Percentiles rank a stretch among this genome's conserved stretches.
These are phyloP conservation scores for Ramazzottius varieornatus DNA, from an alignment of 2,888 invertebrate genomes.

Conservation along the genomic window DNA sequence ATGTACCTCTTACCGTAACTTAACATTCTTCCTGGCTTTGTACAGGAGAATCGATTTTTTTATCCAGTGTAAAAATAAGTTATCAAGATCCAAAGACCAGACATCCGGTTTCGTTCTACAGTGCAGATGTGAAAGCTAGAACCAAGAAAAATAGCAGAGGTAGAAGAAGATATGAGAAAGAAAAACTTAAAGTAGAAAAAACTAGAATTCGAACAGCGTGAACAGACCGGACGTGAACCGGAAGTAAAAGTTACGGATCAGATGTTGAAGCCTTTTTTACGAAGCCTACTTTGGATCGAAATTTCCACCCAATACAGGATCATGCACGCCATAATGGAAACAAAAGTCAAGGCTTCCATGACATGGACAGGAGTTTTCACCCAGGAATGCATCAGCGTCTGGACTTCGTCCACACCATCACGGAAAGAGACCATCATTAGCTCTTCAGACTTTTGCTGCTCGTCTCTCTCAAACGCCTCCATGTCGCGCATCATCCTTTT, in stretches of 20 bases:
- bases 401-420: conserved; percentile 1
- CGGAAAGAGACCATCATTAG: conserved; percentile 1
- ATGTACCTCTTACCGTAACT: no score
- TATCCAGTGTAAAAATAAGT: no score
- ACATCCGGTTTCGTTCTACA: no score
- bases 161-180: no score
- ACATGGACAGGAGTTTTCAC: neutral
- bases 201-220: no score
- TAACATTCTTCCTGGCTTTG: no score
- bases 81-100: no score
- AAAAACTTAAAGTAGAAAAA: no score
- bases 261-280: neutral
- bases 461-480: neutral
- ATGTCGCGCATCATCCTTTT: neutral
- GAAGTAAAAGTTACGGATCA: neutral
- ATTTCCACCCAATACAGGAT: neutral
- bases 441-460: neutral
- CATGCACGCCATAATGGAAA: neutral
- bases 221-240: no score
- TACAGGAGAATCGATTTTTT: no score
- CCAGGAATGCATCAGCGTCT: neutral
- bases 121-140: no score
- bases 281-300: neutral
- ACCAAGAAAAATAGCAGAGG: no score
- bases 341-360: neutral